Evolutionary conservation across 2,797 vertebrate species (phyloP), one percentile per base, ranked within the genome.

Genomic region (Menidia menidia): DNA sequence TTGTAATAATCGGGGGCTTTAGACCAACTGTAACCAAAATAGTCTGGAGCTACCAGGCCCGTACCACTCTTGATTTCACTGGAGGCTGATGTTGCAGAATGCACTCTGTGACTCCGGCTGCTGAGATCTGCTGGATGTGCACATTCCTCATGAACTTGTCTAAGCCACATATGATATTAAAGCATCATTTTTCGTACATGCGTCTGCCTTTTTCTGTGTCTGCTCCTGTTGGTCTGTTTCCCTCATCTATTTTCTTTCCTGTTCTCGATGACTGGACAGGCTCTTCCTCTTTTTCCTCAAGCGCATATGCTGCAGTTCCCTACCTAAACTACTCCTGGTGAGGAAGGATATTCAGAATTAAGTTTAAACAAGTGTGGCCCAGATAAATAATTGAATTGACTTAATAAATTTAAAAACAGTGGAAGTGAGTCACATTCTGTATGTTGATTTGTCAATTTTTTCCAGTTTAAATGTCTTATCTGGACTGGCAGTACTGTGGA

Each of bases 121-220:
- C 54, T 62, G 73, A 73, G 59, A 62, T 77, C 41, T 79, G 88
- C 85, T 89, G 84, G 88, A 54, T 71, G 10, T 33, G 84, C 84
- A 84, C 87, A 87, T 90, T 87, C 75, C 77, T 90, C 43, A 3
- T 43, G 19, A 53, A 66, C 75, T 77, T 58, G 59, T 82, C 77
- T 73, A 8, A 61, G 64, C 78, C 55, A 9, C 72, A 62, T 60
- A 43, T 45, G 48, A 76, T 84, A 71, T 75, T 68, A 86, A 75
- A 82, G 51, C 42, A 67, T 71, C 33, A n/a, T 80, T 60, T 63
- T 57, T 39, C 30, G 39, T 62, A 45, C 67, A 56, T 41, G 52
- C 69, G 53, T 58, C 42, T 61, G 48, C 57, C 41, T 60, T 13
- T 16, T 42, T 72, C 19, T 14, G 15, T 2, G 10, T 68, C 13